Percentiles rank a stretch among this genome's conserved stretches.
Evolutionary conservation across 2,113 vertebrate genomes (phyloP).

Genomic region (Neomonachus schauinslandi): DNA sequence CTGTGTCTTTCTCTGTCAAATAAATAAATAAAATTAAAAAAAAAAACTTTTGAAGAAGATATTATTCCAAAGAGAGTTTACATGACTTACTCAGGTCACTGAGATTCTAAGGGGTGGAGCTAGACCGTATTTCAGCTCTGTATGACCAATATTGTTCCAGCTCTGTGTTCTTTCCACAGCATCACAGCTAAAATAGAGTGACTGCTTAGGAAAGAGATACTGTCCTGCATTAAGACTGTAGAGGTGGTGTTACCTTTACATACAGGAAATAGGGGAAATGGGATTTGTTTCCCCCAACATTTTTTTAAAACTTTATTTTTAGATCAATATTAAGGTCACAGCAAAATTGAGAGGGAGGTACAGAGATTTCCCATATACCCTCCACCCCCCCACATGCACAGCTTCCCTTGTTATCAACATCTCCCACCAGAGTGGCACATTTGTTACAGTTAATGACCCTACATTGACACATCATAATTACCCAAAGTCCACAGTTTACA

Average conservation of each 20-base stretch:
- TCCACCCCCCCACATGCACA: neutral
- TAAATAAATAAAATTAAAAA: no score
- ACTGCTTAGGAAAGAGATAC: neutral
- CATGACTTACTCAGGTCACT: neutral
- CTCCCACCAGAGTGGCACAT: neutral
- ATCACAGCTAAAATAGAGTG: neutral
- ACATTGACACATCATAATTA: neutral
- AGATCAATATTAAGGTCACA: neutral
- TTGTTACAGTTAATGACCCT: neutral
- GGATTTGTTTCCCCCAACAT: neutral
- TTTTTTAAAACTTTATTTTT: neutral
- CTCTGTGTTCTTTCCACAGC: neutral
- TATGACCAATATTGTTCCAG: neutral
- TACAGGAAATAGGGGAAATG: neutral
- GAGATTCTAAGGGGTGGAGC: neutral
- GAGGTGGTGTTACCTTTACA: neutral
- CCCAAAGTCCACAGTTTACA: neutral
- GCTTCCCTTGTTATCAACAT: neutral
- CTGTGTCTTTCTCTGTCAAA: no score
- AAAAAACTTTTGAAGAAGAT: neutral
- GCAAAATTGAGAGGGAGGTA: neutral
- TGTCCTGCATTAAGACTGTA: neutral
- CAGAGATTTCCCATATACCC: neutral
- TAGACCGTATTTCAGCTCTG: neutral
- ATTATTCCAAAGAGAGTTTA: neutral